phyloP scores from a whole-genome alignment of 2,888 invertebrate species.

The Onthophagus sagittarius region DNA sequence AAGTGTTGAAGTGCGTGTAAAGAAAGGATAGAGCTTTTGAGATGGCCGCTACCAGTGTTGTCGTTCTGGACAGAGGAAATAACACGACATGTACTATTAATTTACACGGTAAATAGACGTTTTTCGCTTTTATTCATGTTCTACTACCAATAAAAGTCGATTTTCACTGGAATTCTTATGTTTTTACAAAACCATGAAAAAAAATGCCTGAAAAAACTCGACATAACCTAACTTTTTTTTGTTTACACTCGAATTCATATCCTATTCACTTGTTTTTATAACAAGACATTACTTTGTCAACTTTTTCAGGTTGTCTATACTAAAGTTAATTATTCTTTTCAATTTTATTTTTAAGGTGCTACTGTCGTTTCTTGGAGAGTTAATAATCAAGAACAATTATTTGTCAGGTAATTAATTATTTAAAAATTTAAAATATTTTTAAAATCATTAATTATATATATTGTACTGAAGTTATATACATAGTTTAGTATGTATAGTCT shows the following conservation, averaged over 20 bases:
- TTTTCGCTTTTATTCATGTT: background rate
- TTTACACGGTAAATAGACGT: conserved; percentile 77
- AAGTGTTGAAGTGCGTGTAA: conserved; percentile 39
- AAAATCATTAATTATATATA: too few species aligned
- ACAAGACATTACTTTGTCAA: too few species aligned
- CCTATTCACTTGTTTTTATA: background rate
- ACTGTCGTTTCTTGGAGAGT: conserved; percentile 96
- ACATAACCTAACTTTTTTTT: conserved; percentile 34
- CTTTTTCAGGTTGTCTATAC: too few species aligned
- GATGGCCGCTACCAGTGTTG: conserved; percentile 86
- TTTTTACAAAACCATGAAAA: background rate
- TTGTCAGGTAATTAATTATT: conserved; percentile 73
- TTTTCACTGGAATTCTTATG: background rate
- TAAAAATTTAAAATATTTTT: too few species aligned
- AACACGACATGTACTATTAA: conserved; percentile 96
- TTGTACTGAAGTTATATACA: too few species aligned
- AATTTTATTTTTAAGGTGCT: conserved; percentile 62
- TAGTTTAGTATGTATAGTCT: too few species aligned
- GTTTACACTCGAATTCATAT: conserved; percentile 24
- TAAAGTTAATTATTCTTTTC: background rate
- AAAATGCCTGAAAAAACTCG: conserved; percentile 19
- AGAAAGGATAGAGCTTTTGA: conserved; percentile 34
- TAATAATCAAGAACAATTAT: conserved; percentile 93
- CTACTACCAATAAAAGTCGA: background rate
- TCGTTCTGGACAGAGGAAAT: conserved; percentile 91